A percentile compares a stretch with the other conserved stretches of the same genome.
phyloP scores from a whole-genome alignment of 1,140 invertebrate species.

The Procambarus clarkii region DNA sequence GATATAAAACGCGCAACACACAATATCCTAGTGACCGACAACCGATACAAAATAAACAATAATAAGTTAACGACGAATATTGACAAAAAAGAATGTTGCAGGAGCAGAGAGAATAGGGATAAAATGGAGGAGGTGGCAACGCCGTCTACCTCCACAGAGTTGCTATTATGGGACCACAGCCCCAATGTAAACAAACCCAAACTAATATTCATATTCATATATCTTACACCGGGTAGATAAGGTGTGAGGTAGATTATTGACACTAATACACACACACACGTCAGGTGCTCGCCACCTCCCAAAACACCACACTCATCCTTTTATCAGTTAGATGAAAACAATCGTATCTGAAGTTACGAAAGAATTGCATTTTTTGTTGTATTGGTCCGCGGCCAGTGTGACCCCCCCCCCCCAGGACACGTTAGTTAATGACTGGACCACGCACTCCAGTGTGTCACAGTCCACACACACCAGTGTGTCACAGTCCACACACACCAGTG shows the following conservation, averaged over 20 bases:
- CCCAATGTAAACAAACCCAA: constrained; percentile 56
- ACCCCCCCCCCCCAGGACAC: no score
- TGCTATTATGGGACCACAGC: constrained; percentile 53
- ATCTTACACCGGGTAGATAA: constrained; percentile 28
- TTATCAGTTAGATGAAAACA: no score
- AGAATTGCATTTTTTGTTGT: no score
- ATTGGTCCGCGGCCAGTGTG: no score
- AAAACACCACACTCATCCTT: no score
- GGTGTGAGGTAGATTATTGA: constrained; percentile 20
- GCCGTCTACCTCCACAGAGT: constrained; percentile 52
- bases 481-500: no score
- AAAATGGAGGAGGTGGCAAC: constrained; percentile 28
- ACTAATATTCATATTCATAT: constrained; percentile 57
- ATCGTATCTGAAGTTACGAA: no score
- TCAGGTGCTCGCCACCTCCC: no score
- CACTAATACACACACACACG: neutral
- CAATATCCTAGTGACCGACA: neutral
- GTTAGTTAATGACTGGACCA: no score
- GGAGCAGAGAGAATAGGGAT: neutral
- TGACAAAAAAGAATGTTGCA: neutral
- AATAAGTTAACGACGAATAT: neutral
- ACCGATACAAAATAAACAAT: neutral
- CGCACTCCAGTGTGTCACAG: no score
- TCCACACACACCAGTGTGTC: no score
- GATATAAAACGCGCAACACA: no score